Conservation (phyloP, 2,113 vertebrate species). For the Triplophysa dalaica region DNA sequence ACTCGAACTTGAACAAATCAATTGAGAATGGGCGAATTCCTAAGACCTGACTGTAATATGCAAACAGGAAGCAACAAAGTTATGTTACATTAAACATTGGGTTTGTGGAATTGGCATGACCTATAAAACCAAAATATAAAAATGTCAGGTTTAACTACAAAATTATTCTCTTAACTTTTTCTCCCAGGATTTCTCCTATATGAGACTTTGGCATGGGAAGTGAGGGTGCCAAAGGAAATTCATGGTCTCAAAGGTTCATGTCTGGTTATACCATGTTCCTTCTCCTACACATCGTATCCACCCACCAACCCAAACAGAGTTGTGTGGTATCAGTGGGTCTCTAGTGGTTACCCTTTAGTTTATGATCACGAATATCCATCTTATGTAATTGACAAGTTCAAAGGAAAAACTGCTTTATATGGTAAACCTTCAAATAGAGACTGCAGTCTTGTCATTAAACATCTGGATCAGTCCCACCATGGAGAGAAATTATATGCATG, state of each 20-base stretch:
- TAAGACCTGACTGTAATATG: too few species aligned
- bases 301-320: background rate
- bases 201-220: conserved; percentile 23
- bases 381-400: conserved; percentile 24
- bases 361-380: background rate
- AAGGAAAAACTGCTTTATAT: background rate
- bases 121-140: too few species aligned
- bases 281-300: background rate
- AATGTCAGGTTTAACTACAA: too few species aligned
- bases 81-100: too few species aligned
- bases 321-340: conserved; percentile 31
- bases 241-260: background rate
- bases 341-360: conserved; percentile 60
- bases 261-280: conserved; percentile 28
- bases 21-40: too few species aligned
- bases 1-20: too few species aligned
- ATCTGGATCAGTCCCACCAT: conserved; percentile 32
- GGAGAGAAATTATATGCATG: conserved; percentile 62
- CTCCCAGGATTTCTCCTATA: conserved; percentile 43
- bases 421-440: accelerated
- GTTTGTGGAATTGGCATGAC: too few species aligned
- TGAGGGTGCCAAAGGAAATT: background rate
- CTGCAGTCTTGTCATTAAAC: conserved; percentile 56
- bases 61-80: too few species aligned
- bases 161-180: background rate